Conservation (phyloP, 35 echinoderm and acorn worm genomes). For the Lytechinus pictus region DNA sequence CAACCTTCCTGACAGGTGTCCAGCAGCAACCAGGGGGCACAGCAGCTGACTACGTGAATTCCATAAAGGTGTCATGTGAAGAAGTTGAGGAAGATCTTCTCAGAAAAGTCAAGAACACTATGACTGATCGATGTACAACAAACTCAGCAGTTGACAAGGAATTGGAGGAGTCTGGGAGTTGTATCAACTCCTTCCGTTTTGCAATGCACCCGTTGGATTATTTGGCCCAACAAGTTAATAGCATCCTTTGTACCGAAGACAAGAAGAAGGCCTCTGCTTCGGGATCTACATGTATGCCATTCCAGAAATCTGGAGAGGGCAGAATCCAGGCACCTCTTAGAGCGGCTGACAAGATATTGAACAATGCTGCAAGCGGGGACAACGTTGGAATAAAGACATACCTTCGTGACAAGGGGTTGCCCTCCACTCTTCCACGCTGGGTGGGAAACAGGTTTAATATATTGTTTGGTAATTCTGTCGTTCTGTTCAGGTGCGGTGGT, state of each 20-base stretch:
- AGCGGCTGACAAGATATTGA: conserved; percentile 56
- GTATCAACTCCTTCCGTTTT: conserved; percentile 47
- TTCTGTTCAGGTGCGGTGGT: conserved; percentile 18
- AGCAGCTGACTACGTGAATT: conserved; percentile 24
- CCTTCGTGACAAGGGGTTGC: conserved; percentile 43
- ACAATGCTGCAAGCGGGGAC: conserved; percentile 30
- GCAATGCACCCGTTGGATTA: conserved; percentile 51
- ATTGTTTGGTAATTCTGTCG: conserved; percentile 37
- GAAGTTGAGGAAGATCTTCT: background rate
- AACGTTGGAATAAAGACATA: conserved; percentile 44
- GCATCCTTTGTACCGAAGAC: conserved; percentile 18
- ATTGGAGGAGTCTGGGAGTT: background rate
- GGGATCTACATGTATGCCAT: conserved; percentile 14
- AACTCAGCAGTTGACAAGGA: conserved; percentile 19
- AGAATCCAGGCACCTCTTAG: conserved; percentile 29
- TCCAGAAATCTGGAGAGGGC: conserved; percentile 41
- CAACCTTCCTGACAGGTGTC: background rate
- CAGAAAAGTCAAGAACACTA: background rate
- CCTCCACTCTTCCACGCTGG: conserved; percentile 50
- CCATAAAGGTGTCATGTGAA: background rate
- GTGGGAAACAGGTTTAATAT: conserved; percentile 65
- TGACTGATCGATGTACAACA: conserved; percentile 52
- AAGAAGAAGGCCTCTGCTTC: background rate
- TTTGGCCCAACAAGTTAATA: background rate
- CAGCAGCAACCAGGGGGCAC: background rate